Evolutionary conservation across 1,140 invertebrate genomes (phyloP).

Genomic region (Conopomorpha cramerella): DNA sequence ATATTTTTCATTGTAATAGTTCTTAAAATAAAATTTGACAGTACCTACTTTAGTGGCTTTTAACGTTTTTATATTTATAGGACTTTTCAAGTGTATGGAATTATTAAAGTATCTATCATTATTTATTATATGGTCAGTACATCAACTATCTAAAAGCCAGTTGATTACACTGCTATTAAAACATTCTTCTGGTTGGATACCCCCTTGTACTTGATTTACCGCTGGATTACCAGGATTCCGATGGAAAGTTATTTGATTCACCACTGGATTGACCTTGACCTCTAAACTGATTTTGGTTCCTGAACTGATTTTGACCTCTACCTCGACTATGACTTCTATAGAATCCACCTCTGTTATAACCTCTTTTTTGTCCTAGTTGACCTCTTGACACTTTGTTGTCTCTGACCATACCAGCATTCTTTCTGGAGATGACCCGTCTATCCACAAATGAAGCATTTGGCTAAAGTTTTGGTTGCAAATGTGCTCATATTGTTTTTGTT

Average conservation of each 20-base stretch:
- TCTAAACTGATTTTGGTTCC: conserved; percentile 3
- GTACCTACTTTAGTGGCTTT: conserved; percentile 27
- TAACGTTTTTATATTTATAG: conserved; percentile 18
- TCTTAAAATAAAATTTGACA: conserved; percentile 11
- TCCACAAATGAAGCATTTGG: conserved; percentile 21
- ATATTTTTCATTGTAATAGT: conserved; percentile 11
- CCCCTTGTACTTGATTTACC: no score
- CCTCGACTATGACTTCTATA: conserved; percentile 12
- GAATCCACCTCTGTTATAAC: conserved; percentile 13
- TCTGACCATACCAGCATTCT: conserved; percentile 17
- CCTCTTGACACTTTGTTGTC: conserved; percentile 12
- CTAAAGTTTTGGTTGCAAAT: conserved; percentile 15
- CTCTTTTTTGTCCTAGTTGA: conserved; percentile 13
- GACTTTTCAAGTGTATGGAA: conserved; percentile 18
- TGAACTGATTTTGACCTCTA: not conserved
- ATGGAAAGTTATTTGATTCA: no score
- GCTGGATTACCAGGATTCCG: no score
- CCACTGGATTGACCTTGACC: conserved; percentile 10
- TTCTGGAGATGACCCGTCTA: conserved; percentile 22
- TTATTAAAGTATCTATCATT: conserved; percentile 25
- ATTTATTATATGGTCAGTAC: conserved; percentile 35
- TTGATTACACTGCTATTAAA: conserved; percentile 16
- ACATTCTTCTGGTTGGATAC: no score
- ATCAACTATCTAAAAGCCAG: conserved; percentile 31
- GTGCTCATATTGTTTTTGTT: conserved; percentile 20